These are phyloP conservation scores for Acanthornis magna DNA, from an alignment of 2,797 vertebrate species.

Conservation along the genomic window DNA sequence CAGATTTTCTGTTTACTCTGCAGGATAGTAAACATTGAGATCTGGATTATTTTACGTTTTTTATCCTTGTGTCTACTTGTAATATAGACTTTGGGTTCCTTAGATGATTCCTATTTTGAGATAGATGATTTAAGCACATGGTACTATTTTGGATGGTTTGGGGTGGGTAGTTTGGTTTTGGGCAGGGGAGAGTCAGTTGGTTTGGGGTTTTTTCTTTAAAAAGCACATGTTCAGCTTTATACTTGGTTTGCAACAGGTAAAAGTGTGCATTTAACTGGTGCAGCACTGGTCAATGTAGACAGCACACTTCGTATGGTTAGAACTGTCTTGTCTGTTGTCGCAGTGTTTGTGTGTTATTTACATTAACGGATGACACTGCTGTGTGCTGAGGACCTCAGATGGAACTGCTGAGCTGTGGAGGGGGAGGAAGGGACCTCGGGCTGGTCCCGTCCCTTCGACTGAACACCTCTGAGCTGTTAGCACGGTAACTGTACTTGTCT, in stretches of 20 bases:
- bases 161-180: background rate
- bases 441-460: fast-evolving
- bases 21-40: background rate
- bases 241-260: background rate
- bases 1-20: background rate
- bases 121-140: background rate
- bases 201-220: background rate
- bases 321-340: background rate
- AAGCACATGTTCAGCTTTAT: background rate
- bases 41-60: background rate
- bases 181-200: background rate
- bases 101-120: background rate
- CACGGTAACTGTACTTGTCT: background rate
- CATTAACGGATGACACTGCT: fast-evolving
- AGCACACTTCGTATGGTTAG: background rate
- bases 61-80: background rate
- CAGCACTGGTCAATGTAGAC: background rate
- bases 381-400: background rate
- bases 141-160: background rate
- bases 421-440: background rate
- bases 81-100: background rate
- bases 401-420: background rate
- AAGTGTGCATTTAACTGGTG: background rate
- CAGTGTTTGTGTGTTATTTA: background rate
- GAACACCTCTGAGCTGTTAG: background rate